Percentiles rank a stretch among this genome's conserved stretches.
phyloP scores from a whole-genome alignment of 2,888 invertebrate species.

The Xylota segnis region DNA sequence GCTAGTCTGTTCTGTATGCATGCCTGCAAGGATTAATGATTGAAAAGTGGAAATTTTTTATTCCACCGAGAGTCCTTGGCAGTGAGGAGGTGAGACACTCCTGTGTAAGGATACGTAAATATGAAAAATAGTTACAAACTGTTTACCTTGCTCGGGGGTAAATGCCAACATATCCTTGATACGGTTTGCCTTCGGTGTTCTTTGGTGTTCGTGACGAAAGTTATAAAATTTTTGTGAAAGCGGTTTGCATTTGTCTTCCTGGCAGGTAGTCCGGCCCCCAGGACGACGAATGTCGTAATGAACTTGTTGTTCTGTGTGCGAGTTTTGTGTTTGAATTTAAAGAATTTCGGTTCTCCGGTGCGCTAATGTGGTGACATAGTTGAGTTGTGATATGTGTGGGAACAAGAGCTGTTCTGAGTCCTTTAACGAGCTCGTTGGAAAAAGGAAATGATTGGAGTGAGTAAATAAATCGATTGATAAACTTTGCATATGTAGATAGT shows the following conservation, averaged over 20 bases:
- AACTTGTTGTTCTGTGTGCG: constrained; percentile 27
- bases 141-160: constrained; percentile 19
- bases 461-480: no score
- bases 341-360: constrained; percentile 46
- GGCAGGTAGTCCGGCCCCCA: constrained; percentile 38
- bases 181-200: constrained; percentile 3
- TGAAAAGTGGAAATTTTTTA: constrained; percentile 38
- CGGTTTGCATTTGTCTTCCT: constrained; percentile 64
- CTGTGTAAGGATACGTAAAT: neutral
- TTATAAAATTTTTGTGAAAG: constrained; percentile 37
- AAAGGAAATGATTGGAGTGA: no score
- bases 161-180: constrained; percentile 47
- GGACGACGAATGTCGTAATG: neutral
- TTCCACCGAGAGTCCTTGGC: constrained; percentile 2
- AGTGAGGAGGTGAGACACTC: neutral
- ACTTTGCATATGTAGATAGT: no score
- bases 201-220: constrained; percentile 51
- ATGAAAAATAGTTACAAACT: constrained; percentile 54
- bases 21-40: constrained; percentile 66
- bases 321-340: constrained; percentile 49
- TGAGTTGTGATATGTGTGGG: neutral
- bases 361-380: constrained; percentile 45
- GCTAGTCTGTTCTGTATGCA: constrained; percentile 32
- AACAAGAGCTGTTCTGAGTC: no score
- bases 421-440: no score